Percentiles rank a stretch among this genome's conserved stretches.
Conservation (phyloP, 2,888 invertebrate genomes). For the Ophion ellenae region DNA sequence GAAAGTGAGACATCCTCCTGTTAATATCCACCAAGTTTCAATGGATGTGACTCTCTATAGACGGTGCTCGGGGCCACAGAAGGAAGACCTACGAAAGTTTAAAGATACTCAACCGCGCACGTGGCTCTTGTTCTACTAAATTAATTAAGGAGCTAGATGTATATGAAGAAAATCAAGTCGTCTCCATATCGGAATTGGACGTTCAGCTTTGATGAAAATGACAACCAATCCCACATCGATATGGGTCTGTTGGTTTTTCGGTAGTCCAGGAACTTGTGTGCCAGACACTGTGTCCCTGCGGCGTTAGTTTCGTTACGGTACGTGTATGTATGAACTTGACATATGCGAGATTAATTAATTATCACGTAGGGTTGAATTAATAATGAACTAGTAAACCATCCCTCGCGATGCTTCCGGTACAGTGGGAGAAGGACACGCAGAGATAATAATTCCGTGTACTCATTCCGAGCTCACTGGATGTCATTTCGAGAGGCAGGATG, state of each 20-base stretch:
- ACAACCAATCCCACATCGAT: not conserved
- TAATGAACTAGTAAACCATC: conserved; percentile 60
- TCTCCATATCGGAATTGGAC: conserved; percentile 35
- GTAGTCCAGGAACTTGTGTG: conserved; percentile 50
- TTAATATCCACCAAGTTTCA: conserved; percentile 60
- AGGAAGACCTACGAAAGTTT: conserved; percentile 54
- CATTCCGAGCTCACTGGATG: conserved; percentile 44
- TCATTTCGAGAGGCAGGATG: conserved; percentile 51
- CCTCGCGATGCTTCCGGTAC: conserved; percentile 30
- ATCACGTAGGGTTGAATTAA: conserved; percentile 55
- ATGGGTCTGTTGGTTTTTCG: conserved; percentile 46
- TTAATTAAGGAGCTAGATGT: conserved; percentile 55
- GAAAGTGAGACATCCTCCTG: conserved; percentile 24
- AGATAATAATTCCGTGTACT: conserved; percentile 58
- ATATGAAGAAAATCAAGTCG: conserved; percentile 32
- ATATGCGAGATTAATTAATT: conserved; percentile 61
- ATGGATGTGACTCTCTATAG: conserved; percentile 42
- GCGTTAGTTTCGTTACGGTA: conserved; percentile 16
- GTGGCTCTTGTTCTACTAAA: conserved; percentile 41
- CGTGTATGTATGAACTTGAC: conserved; percentile 20
- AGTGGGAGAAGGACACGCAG: conserved; percentile 27
- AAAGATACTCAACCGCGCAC: conserved; percentile 41
- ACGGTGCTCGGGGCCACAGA: conserved; percentile 20
- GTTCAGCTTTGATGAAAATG: not conserved
- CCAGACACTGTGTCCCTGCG: conserved; percentile 43